phyloP scores from a whole-genome alignment of 2,797 vertebrate genomes.

The Cuniculus paca region DNA sequence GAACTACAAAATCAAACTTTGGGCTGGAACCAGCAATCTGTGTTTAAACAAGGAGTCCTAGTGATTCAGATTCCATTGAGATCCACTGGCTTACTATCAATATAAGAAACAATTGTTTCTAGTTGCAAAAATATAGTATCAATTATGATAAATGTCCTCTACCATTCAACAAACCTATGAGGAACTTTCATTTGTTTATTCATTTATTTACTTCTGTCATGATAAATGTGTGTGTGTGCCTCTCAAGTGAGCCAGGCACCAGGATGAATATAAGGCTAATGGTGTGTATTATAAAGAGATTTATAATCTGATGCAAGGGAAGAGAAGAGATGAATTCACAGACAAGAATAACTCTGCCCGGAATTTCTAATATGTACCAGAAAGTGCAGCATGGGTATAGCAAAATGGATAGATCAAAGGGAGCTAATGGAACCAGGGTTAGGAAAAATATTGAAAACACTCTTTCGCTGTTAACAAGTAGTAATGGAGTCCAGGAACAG shows the following conservation, averaged over 20 bases:
- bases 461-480: not conserved
- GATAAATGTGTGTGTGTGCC: not conserved
- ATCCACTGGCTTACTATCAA: not conserved
- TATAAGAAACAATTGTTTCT: conserved; percentile 19
- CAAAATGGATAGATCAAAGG: not conserved
- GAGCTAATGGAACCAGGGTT: not conserved
- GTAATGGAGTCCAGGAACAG: not conserved
- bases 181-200: not conserved
- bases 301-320: not conserved
- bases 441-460: not conserved
- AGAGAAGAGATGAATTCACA: conserved; percentile 18
- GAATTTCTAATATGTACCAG: not conserved
- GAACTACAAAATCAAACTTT: not conserved
- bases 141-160: not conserved
- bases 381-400: not conserved
- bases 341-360: not conserved
- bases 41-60: not conserved
- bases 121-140: not conserved
- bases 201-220: not conserved
- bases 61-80: not conserved
- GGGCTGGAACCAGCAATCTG: not conserved
- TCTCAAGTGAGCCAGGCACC: not conserved
- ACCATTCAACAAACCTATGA: not conserved
- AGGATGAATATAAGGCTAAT: not conserved
- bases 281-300: not conserved